phyloP scores from a whole-genome alignment of 2,888 invertebrate genomes.

The Gortyna flavago region DNA sequence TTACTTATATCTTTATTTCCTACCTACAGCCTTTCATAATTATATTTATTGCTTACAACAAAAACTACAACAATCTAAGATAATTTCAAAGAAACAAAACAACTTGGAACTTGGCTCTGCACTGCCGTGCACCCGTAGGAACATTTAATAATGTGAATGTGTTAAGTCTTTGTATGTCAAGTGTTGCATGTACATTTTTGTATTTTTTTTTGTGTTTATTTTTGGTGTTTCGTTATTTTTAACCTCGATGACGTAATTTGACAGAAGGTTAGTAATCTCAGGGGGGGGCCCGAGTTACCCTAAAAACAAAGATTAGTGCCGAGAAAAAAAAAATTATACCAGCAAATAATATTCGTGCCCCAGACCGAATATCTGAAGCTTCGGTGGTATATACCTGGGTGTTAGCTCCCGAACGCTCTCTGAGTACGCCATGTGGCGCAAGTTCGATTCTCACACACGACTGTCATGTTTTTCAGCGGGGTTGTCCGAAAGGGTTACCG shows the following conservation, averaged over 20 bases:
- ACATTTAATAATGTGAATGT: conserved; percentile 71
- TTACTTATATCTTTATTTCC: conserved; percentile 6
- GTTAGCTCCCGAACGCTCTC: too few species aligned
- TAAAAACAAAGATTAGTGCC: too few species aligned
- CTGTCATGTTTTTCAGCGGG: too few species aligned
- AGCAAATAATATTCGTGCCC: too few species aligned
- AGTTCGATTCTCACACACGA: too few species aligned
- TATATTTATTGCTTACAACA: conserved; percentile 24
- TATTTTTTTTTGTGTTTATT: conserved; percentile 63
- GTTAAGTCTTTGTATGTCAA: conserved; percentile 77
- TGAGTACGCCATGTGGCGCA: too few species aligned
- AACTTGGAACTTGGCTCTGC: conserved; percentile 22
- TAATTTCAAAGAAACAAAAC: neutral
- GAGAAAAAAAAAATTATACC: too few species aligned
- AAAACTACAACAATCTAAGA: neutral
- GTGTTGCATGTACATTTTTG: conserved; percentile 71
- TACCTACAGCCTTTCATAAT: neutral
- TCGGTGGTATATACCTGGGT: too few species aligned
- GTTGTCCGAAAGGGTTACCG: too few species aligned
- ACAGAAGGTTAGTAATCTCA: too few species aligned
- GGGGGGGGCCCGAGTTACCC: too few species aligned
- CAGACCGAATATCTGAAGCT: too few species aligned
- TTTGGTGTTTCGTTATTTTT: conserved; percentile 66
- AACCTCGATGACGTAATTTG: conserved; percentile 53
- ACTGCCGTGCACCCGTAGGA: conserved; percentile 26